A percentile compares a stretch with the other conserved stretches of the same genome.
phyloP scores from a whole-genome alignment of 2,113 vertebrate genomes.

The Carlito syrichta region DNA sequence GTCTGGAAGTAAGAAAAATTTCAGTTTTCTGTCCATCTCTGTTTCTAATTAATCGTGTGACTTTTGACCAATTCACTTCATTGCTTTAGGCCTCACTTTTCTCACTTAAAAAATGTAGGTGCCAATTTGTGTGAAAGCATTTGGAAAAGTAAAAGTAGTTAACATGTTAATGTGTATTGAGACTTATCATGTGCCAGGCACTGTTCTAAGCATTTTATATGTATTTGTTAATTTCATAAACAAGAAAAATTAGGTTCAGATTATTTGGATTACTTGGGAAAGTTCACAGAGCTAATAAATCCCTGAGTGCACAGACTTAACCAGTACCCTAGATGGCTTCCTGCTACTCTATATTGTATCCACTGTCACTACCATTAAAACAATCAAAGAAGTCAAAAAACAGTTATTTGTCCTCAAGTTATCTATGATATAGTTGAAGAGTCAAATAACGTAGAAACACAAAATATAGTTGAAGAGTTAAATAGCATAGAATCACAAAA shows the following conservation, averaged over 20 bases:
- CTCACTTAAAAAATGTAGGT: neutral
- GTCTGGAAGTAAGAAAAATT: neutral
- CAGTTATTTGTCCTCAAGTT: neutral
- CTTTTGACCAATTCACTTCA: neutral
- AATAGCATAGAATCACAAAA: neutral
- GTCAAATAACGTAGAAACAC: neutral
- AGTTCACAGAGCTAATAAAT: neutral
- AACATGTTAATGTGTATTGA: constrained; percentile 22
- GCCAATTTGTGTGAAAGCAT: neutral
- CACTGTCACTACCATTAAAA: neutral
- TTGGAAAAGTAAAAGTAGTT: neutral
- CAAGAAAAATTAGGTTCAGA: neutral
- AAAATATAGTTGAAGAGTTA: neutral
- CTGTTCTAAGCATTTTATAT: neutral
- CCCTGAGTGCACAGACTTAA: neutral
- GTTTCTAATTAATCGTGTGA: constrained; percentile 19
- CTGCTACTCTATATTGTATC: neutral
- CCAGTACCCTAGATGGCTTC: neutral
- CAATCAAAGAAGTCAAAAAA: neutral
- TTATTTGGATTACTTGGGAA: neutral
- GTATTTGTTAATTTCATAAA: neutral
- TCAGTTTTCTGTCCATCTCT: neutral
- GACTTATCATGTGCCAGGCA: neutral
- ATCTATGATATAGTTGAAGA: neutral
- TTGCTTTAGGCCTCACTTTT: neutral